phyloP scores from a whole-genome alignment of 2,888 invertebrate species.

The Pandemis cinnamomeana region DNA sequence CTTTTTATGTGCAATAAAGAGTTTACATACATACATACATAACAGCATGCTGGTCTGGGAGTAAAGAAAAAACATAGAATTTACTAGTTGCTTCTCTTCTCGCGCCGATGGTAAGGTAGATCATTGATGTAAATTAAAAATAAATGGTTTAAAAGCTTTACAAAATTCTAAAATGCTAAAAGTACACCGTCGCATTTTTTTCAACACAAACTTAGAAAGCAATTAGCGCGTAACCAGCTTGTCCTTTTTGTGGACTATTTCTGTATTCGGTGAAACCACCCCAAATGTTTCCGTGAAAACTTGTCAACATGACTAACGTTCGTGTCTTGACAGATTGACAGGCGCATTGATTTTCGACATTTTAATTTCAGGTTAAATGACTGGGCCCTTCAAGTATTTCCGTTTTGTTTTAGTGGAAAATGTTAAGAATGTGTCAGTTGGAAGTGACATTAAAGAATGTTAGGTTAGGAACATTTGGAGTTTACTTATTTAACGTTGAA shows the following conservation, averaged over 20 bases:
- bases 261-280: conserved; percentile 47
- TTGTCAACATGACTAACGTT: conserved; percentile 65
- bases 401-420: conserved; percentile 52
- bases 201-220: conserved; percentile 59
- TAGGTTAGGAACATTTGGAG: conserved; percentile 23
- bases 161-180: conserved; percentile 7
- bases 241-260: conserved; percentile 47
- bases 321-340: conserved; percentile 64
- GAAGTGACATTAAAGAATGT: conserved; percentile 51
- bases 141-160: too few relatives aligned
- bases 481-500: background rate
- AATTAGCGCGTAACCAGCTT: conserved; percentile 59
- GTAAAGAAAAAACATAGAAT: too few relatives aligned
- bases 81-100: too few relatives aligned
- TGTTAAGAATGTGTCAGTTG: conserved; percentile 59
- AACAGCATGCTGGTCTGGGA: too few relatives aligned
- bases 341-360: conserved; percentile 77
- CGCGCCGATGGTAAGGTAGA: too few relatives aligned
- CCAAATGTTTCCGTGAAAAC: conserved; percentile 52
- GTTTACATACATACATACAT: too few relatives aligned
- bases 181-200: conserved; percentile 30
- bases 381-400: conserved; percentile 67
- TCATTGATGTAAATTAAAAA: too few relatives aligned
- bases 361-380: conserved; percentile 83
- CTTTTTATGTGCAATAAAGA: too few relatives aligned